Evolutionary conservation across 1,140 invertebrate species (phyloP).

Genomic region (Pararge aegeria): DNA sequence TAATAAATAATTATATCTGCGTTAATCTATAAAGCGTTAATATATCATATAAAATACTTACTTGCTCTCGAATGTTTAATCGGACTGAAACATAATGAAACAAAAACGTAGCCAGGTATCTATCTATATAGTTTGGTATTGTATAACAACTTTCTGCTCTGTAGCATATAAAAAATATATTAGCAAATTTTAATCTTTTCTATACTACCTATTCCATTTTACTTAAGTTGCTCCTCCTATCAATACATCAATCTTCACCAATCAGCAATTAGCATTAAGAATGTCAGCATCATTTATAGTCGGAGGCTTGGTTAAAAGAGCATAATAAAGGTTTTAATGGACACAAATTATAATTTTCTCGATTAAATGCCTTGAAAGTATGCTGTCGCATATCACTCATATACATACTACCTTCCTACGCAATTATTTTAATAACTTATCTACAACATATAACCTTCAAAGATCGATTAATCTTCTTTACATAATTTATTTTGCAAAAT

Average conservation of each 20-base stretch:
- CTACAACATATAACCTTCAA: neutral
- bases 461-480: neutral
- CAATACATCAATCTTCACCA: constrained; percentile 40
- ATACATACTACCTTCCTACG: constrained; percentile 27
- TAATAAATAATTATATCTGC: no score
- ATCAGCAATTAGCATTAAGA: constrained; percentile 61
- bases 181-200: no score
- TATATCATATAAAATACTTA: no score
- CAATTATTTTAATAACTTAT: constrained; percentile 58
- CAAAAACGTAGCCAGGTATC: no score
- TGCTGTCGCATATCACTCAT: constrained; percentile 19
- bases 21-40: no score
- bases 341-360: constrained; percentile 35
- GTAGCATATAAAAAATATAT: no score
- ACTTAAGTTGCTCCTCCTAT: neutral
- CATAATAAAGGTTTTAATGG: neutral
- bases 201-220: no score
- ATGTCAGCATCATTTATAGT: constrained; percentile 33
- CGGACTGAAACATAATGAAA: no score
- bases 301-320: constrained; percentile 14
- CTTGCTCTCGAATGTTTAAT: no score
- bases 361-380: constrained; percentile 20
- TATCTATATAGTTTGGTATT: no score
- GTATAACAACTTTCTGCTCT: no score
- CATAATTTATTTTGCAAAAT: neutral